phyloP scores from a whole-genome alignment of 2,888 invertebrate genomes.

The Agelastica alni region DNA sequence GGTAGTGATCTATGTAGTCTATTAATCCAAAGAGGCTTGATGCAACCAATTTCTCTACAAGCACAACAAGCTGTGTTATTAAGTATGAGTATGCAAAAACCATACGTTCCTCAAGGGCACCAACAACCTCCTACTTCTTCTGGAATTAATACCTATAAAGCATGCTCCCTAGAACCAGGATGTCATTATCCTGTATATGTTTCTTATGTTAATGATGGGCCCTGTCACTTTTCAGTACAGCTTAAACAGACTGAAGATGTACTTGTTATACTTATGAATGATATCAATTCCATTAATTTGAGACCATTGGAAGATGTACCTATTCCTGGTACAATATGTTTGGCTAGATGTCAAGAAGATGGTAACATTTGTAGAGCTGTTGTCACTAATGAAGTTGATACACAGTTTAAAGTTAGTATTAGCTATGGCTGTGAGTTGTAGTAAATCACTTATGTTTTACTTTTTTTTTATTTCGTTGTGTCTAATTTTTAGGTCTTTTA shows the following conservation, averaged over 20 bases:
- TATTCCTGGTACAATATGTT: constrained; percentile 75
- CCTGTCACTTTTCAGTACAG: constrained; percentile 77
- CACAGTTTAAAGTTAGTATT: constrained; percentile 65
- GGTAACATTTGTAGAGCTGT: constrained; percentile 75
- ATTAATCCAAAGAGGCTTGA: constrained; percentile 57
- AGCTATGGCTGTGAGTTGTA: too few relatives aligned
- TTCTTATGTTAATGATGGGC: constrained; percentile 80
- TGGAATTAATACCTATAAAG: constrained; percentile 58
- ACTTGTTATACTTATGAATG: constrained; percentile 71
- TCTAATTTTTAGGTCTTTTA: constrained; percentile 63
- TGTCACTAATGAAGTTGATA: constrained; percentile 72
- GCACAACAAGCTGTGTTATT: constrained; percentile 57
- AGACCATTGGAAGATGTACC: constrained; percentile 69
- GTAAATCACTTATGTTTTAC: too few relatives aligned
- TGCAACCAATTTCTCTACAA: constrained; percentile 56
- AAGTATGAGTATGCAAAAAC: constrained; percentile 55
- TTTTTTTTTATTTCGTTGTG: neutral
- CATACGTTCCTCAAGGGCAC: neutral
- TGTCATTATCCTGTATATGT: constrained; percentile 71
- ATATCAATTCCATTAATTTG: constrained; percentile 68
- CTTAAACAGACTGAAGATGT: constrained; percentile 64
- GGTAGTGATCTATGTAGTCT: constrained; percentile 59
- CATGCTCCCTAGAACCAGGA: constrained; percentile 59
- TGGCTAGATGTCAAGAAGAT: constrained; percentile 73
- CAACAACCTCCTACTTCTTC: neutral